Evolutionary conservation across 2,113 vertebrate species (phyloP), one percentile per base, ranked within the genome.

Genomic region (Pterocles gutturalis): DNA sequence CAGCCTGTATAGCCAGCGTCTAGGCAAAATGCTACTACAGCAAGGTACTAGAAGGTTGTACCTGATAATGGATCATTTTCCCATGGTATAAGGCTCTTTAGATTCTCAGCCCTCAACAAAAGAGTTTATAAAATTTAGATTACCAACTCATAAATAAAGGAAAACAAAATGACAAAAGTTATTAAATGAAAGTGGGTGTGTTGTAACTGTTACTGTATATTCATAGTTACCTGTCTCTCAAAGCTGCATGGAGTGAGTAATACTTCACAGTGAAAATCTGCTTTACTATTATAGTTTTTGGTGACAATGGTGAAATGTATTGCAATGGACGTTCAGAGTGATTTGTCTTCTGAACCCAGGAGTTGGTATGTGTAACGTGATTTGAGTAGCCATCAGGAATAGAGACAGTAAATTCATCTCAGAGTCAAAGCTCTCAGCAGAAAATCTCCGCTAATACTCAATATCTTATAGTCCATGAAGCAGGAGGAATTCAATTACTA

Each of bases 121-220:
- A 87, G 22, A 71, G 61, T 73, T 86, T 71, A 73, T 85, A 53
- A 91, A 69, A 86, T 88, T 38, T 86, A 81, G 67, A 70, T 90
- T 88, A 53, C 73, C 7, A 33, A 25, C 45, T 88, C 26, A 46
- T 76, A 53, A 79, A 75, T 75, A 91, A 69, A 55, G 34, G 28
- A 64, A 82, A 81, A 48, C 14, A 81, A 70, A 83, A 85, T 77
- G 34, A 53, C 53, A 71, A 33, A 73, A 22, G n/a, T 87, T 77
- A 64, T 62, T 90, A 79, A 38, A 65, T 43, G 16, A 9, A 85
- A 73, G 28, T 66, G 43, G 9, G 4, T 80, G 15, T 70, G 33
- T 71, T 91, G 55, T 64, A 71, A n/a, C 58, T 89, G 76, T 70
- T 83, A 28, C 43, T 77, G 18, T 38, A 4, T 79, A 45, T 58